Evolutionary conservation across 30 jellyfish, hydroid and myxozoan species (phyloP), one percentile per base, ranked within the genome.

Genomic region (Aurelia sp.): DNA sequence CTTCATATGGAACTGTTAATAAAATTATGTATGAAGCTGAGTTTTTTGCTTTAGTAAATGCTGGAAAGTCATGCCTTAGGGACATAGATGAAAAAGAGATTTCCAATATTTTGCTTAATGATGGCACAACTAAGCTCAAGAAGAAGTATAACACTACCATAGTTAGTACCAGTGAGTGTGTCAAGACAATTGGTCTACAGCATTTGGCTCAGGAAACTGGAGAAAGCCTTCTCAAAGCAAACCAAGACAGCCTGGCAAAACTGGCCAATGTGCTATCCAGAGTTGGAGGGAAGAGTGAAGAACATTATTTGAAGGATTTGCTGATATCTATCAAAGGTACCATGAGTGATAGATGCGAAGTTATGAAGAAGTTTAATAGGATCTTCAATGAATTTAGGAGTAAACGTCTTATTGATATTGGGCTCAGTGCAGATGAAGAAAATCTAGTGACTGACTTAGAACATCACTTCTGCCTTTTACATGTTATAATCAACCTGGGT

Each of bases 11-110:
- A 17, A 72, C 72, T 31, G 44, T 72, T 27, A 72, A 72, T 41
- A 72, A 72, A 20, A 16, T 72, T 19, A 72, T 72, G 84, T 72
- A 72, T 72, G 84, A 72, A 24, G 84, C 72, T 18, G 44, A 72
- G 44, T 72, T 33, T 30, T 19, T 47, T 72, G 84, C 84, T 47
- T 31, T 72, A 8, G 33, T 72, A 72, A 72, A 72, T 72, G 84
- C 84, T 13, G 72, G 84, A 15, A 33, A 72, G 27, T 18, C 72
- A 33, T 13, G 84, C 44, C 35, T 72, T 15, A 72, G n/a, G 44
- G 84, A 72, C 17, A 44, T 2, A 41, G 74, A 72, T 17, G 84
- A 80, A 17, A 47, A 72, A 12, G 31, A 27, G n/a, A 18, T 27
- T 16, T 20, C 78, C 5, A 66, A 66, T 0, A 33, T 66, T 66